Evolutionary conservation across 1,140 invertebrate genomes (phyloP).

Genomic region (Bradynema listronoti): DNA sequence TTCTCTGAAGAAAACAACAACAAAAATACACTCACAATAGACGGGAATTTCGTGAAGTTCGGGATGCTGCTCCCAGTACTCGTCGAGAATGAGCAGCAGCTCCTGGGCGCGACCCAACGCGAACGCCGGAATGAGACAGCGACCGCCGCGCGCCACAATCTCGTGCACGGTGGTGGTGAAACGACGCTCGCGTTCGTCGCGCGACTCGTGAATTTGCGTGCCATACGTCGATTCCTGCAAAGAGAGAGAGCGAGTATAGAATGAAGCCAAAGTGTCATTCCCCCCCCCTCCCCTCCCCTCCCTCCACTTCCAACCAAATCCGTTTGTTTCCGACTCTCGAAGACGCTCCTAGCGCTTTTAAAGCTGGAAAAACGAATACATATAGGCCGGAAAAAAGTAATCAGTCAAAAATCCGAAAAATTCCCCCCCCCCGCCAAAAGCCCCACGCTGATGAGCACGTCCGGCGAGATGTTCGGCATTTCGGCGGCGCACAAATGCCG

Average conservation of each 20-base stretch:
- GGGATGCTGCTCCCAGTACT: slow-evolving; percentile 95
- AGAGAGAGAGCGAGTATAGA: slow-evolving; percentile 14
- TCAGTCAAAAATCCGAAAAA: too few species aligned
- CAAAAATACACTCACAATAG: slow-evolving; percentile 66
- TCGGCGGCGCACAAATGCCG: slow-evolving; percentile 98
- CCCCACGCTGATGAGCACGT: slow-evolving; percentile 73
- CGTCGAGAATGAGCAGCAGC: slow-evolving; percentile 84
- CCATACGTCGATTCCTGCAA: slow-evolving; percentile 92
- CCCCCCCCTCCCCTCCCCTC: too few species aligned
- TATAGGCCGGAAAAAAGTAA: too few species aligned
- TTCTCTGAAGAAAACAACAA: too few species aligned
- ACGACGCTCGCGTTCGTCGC: slow-evolving; percentile 80
- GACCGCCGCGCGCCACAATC: slow-evolving; percentile 83
- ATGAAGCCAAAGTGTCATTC: too few species aligned
- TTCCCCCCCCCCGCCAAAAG: too few species aligned
- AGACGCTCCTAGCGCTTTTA: too few species aligned
- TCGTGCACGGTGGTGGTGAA: slow-evolving; percentile 92
- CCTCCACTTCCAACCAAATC: too few species aligned
- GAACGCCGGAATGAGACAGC: slow-evolving; percentile 96
- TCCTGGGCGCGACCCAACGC: slow-evolving; percentile 95
- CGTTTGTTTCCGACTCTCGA: too few species aligned
- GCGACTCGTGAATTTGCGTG: slow-evolving; percentile 95
- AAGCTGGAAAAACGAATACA: too few species aligned
- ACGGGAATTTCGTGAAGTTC: slow-evolving; percentile 98
- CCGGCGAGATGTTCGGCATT: slow-evolving; percentile 86